phyloP scores from a whole-genome alignment of 2,888 invertebrate genomes.

The Cactoblastis cactorum region DNA sequence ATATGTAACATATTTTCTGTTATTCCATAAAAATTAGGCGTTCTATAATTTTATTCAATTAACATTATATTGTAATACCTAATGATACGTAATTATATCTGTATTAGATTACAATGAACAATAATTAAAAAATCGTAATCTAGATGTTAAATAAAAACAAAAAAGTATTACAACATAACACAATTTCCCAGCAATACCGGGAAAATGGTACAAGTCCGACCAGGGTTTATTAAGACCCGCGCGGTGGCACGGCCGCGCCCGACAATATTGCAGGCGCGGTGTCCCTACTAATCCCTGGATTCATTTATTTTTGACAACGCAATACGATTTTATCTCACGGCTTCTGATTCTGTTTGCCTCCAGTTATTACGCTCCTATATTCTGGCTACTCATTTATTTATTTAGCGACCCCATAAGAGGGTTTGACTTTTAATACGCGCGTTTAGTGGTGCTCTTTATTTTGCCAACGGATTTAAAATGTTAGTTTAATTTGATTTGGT shows the following conservation, averaged over 20 bases:
- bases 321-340: constrained; percentile 79
- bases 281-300: constrained; percentile 76
- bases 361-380: constrained; percentile 73
- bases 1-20: no score
- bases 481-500: constrained; percentile 43
- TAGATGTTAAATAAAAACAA: no score
- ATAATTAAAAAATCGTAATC: no score
- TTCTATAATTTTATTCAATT: no score
- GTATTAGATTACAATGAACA: no score
- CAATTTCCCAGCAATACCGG: neutral
- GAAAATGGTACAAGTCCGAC: constrained; percentile 6
- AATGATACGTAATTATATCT: no score
- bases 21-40: no score
- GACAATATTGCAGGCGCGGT: constrained; percentile 73
- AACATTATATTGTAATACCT: no score
- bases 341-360: constrained; percentile 79
- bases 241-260: constrained; percentile 47
- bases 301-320: constrained; percentile 81
- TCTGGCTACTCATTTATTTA: constrained; percentile 77
- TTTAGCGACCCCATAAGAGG: constrained; percentile 65
- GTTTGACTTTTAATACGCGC: constrained; percentile 69
- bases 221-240: constrained; percentile 65
- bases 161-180: neutral
- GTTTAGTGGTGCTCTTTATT: constrained; percentile 62
- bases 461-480: constrained; percentile 38